Base-by-base conservation (phyloP, 2,888 invertebrate genomes). In the Tanaodytes sp. region DNA sequence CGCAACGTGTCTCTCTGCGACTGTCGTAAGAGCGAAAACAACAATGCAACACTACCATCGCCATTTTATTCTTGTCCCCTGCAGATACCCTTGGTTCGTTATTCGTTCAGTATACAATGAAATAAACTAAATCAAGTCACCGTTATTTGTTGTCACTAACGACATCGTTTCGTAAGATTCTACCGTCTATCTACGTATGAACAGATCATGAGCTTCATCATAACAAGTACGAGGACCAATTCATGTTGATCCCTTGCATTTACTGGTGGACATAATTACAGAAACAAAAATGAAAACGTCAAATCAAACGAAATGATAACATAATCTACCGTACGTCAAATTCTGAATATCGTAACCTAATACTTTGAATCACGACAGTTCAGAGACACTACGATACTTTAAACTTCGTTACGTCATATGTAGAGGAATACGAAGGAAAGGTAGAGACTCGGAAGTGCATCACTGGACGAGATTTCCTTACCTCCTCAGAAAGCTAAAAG, bases 401-500 rank as follows among this genome's bases (percentile, higher is more conserved):
- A 80, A 78, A 78, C 74, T 80, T 79, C 74, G 76, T 79, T 81
- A 80, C 78, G 76, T 79, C 76, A 51, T 67, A 77, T 75, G 79
- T 77, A 77, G 78, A 80, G 77, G 77, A 77, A 79, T 77, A 79
- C 77, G 77, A 74, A 79, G 78, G 77, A 76, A 73, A 73, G 73
- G 75, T 81, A 77, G 78, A 82, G 78, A 77, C 75, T 81, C 79
- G 80, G 81, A 82, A 81, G 81, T 82, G 81, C 82, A 79, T 82
- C 80, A 77, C 75, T 75, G 82, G 83, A 82, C 79, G 82, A 77
- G 80, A 82, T 80, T 81, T 84, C 84, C 84, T 84, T 84, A 84
- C 84, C 84, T 84, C 84, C 80, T 84, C 84, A 82, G 84, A 78
- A 83, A 84, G 84, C 84, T 84, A 84, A 82, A 84, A 84, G 84